Percentiles rank a stretch among this genome's conserved stretches.
phyloP scores from a whole-genome alignment of 37 sponge, comb jelly and placozoan species.

The Beroe ovata region DNA sequence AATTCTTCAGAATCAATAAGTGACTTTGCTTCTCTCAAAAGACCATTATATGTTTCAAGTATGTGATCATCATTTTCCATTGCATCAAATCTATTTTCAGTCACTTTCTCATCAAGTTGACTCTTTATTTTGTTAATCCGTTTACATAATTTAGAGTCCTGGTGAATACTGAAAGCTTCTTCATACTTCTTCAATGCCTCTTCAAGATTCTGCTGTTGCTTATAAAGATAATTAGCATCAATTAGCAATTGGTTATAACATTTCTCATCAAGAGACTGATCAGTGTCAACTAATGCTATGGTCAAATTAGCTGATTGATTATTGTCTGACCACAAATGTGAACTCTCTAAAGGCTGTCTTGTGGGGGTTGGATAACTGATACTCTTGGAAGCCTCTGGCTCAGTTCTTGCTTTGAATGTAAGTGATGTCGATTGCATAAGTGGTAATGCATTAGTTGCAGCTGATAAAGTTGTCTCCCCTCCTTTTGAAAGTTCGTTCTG shows the following conservation, averaged over 20 bases:
- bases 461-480: too few relatives aligned
- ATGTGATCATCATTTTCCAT: background rate
- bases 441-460: too few relatives aligned
- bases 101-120: background rate
- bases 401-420: too few relatives aligned
- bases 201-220: background rate
- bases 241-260: constrained; percentile 20
- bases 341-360: background rate
- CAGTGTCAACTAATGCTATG: background rate
- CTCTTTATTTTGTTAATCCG: background rate
- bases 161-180: background rate
- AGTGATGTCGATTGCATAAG: too few relatives aligned
- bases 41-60: background rate
- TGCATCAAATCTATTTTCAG: background rate
- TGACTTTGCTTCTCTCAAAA: constrained; percentile 11
- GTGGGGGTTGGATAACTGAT: too few relatives aligned
- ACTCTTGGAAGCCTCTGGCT: too few relatives aligned
- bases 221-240: constrained; percentile 18
- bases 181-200: constrained; percentile 4
- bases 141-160: constrained; percentile 17
- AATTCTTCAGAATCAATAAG: background rate
- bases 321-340: background rate
- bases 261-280: constrained; percentile 6
- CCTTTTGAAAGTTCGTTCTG: too few relatives aligned
- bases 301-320: background rate